phyloP scores from a whole-genome alignment of 1,140 invertebrate genomes.

The Phortica variegata region DNA sequence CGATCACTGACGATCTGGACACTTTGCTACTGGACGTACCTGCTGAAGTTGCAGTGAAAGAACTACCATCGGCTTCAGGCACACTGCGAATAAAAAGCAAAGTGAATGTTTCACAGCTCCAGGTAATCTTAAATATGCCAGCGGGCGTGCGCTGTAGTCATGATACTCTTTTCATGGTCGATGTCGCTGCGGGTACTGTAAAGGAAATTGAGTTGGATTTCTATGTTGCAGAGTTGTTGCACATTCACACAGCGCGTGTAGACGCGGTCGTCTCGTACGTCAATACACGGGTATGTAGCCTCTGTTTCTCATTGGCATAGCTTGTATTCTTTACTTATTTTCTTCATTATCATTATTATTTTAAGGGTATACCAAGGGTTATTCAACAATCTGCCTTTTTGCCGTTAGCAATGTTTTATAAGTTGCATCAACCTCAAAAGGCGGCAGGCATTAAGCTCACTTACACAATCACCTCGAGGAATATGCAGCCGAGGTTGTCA shows the following conservation, averaged over 20 bases:
- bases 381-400: slow-evolving; percentile 35
- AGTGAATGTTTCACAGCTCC: slow-evolving; percentile 38
- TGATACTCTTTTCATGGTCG: slow-evolving; percentile 34
- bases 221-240: slow-evolving; percentile 39
- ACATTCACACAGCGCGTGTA: slow-evolving; percentile 33
- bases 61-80: slow-evolving; percentile 37
- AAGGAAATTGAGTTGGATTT: slow-evolving; percentile 35
- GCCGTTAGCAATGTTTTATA: slow-evolving; percentile 48
- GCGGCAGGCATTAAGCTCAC: slow-evolving; percentile 48
- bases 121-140: slow-evolving; percentile 33
- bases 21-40: slow-evolving; percentile 41
- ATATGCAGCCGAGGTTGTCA: slow-evolving; percentile 31
- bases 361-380: slow-evolving; percentile 43
- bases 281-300: slow-evolving; percentile 31
- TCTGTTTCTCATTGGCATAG: not conserved
- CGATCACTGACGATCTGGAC: slow-evolving; percentile 34
- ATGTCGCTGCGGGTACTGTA: slow-evolving; percentile 28
- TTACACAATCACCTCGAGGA: slow-evolving; percentile 37
- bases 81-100: slow-evolving; percentile 30
- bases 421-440: slow-evolving; percentile 38
- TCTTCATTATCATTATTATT: not conserved
- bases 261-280: slow-evolving; percentile 44
- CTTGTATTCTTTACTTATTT: not conserved
- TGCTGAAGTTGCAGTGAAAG: slow-evolving; percentile 43
- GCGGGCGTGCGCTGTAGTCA: slow-evolving; percentile 37